Evolutionary conservation across 2,888 invertebrate species (phyloP), one percentile per base, ranked within the genome.

Genomic region (Encarsia formosa): DNA sequence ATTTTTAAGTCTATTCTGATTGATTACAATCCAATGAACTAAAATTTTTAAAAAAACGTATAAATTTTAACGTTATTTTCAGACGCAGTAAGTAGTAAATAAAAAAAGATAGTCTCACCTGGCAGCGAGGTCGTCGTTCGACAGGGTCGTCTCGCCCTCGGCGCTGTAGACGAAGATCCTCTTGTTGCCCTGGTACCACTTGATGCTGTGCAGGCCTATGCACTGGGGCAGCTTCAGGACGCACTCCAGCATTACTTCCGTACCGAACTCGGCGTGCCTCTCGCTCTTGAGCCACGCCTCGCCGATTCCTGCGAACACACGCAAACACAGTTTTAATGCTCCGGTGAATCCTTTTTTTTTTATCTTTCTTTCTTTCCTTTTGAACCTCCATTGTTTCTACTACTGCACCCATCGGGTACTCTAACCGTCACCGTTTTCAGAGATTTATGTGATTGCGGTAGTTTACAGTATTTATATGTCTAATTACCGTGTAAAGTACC

Each of bases 191-290:
- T 86, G 82, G 76, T 88, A 88, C 88, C 89, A 90, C 71, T 89
- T 89, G 71, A 90, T 86, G 74, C 86, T 87, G 77, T 90, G 89
- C 68, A 89, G 81, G 59, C 83, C 84, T 0, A 87, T 87, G 66
- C 90, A 90, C 23, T 83, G 81, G n/a, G 80, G 77, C 35, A 80
- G 78, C 65, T 87, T 86, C 59, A 88, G 82, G 16, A 82, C 78
- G 68, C 89, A 89, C 3, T 84, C 84, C 34, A 90, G 78, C n/a
- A 79, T 78, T 8, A 86, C 85, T 8, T 82, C 82, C 19, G 81
- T 79, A 3, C 87, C 88, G 1, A 85, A 84, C 61, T 86, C 79
- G 0, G 86, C 86, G 42, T 82, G 80, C 29, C 69, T 68, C 51
- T 68, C 68, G 49, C 67, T 73, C 58, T 66, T 70, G 58, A 67